Evolutionary conservation across 1,140 invertebrate genomes (phyloP).

Genomic region (Eumaeus atala): DNA sequence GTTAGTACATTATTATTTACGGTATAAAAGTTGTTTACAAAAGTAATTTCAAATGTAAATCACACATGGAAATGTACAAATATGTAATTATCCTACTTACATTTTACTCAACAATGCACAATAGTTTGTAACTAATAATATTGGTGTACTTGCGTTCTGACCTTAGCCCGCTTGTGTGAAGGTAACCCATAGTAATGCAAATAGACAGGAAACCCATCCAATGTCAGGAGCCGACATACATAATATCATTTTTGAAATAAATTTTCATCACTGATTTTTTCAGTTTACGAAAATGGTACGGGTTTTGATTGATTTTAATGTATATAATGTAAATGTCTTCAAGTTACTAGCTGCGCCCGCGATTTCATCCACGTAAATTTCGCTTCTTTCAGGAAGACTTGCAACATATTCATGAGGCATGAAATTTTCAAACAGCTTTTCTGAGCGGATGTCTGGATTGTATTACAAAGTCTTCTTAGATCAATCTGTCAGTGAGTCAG

Average conservation of each 20-base stretch:
- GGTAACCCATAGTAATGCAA: slow-evolving; percentile 60
- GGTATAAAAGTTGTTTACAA: not conserved
- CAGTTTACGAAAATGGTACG: not conserved
- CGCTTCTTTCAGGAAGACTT: no score
- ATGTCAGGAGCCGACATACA: slow-evolving; percentile 47
- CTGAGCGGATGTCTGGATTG: no score
- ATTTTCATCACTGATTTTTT: slow-evolving; percentile 4
- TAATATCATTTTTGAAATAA: slow-evolving; percentile 10
- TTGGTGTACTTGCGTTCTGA: slow-evolving; percentile 40
- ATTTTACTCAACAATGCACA: slow-evolving; percentile 21
- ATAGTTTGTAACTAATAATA: slow-evolving; percentile 34
- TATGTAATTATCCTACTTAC: slow-evolving; percentile 9
- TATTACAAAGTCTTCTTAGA: no score
- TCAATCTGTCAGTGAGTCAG: no score
- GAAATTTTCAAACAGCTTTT: no score
- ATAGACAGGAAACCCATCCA: slow-evolving; percentile 64
- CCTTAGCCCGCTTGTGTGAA: slow-evolving; percentile 67
- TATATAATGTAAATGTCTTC: no score
- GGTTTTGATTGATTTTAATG: no score
- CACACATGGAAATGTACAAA: not conserved
- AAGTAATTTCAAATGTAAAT: not conserved
- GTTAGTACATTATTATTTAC: not conserved
- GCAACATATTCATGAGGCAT: no score
- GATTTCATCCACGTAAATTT: no score
- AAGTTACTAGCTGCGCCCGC: no score